Base-by-base conservation (phyloP, 2,113 vertebrate genomes). In the Lycaon pictus region DNA sequence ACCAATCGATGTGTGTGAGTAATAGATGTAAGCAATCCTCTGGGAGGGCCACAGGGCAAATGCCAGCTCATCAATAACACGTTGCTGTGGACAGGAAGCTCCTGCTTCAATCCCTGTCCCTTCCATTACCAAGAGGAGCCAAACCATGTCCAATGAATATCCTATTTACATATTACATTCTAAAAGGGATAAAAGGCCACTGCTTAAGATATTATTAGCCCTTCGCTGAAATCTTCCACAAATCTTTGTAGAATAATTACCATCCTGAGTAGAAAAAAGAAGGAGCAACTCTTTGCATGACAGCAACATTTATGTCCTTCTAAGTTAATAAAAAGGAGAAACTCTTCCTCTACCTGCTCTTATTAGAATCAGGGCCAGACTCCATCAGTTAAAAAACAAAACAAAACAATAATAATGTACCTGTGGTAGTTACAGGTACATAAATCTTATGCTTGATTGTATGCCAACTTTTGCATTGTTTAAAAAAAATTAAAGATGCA, bases 1-100 rank as follows among this genome's bases (percentile, higher is more conserved):
- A 99, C 99, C 99, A 99, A 99, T 99, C 99, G 99, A 99, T 99
- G 99, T 98, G 97, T 98, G 99, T 98, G 98, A 99, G 99, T 98
- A 99, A 99, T 99, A 99, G 98, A 98, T 99, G 99, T 98, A 99
- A 98, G 99, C 98, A 98, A 98, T 98, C 99, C 99, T 99, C 98
- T 93, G 99, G 98, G 99, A 98, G 98, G 98, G 98, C 98, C 98
- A 98, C 98, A 98, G 99, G 99, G 99, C 99, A 99, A 99, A 99
- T 99, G 99, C 99, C 99, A 99, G 99, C 99, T 99, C 99, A 99
- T 99, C 99, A 99, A 99, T 99, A 99, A 99, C 98, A 96, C 98
- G 98, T 92, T 97, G 98, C 98, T 86, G 98, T 98, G 97, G 98
- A 99, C 98, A 98, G 98, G 95, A 98, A 98, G 98, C 98, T 98